Evolutionary conservation across 2,797 vertebrate genomes (phyloP), one percentile per base, ranked within the genome.

Genomic region (Uromys caudimaculatus): DNA sequence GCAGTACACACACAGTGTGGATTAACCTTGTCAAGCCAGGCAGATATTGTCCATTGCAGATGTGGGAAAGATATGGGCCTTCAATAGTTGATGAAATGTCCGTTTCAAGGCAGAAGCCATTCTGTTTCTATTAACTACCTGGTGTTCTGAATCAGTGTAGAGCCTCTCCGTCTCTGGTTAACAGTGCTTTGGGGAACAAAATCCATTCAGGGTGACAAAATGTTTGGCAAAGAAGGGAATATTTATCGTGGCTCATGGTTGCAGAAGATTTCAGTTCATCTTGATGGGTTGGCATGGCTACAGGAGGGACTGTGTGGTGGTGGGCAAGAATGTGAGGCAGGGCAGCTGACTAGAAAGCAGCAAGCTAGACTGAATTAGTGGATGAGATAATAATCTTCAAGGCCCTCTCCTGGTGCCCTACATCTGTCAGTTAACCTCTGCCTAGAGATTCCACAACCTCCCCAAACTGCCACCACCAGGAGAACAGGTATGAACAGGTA

Each of bases 21-120:
- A 0, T 24, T 0, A 17, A 11, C 54, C 69, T 2, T 0, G 32
- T 52, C 29, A 21, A 21, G 54, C 14, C 9, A 10, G 69, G 32
- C 23, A 62, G 19, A 47, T 10, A 21, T 4, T 76, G 32, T 14
- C 14, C 35, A 23, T 6, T 8, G 56, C 62, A 2, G 67, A 73
- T 12, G 1, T 29, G 50, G 14, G 2, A 9, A 41, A 47, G 44
- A 44, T 4, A 6, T 3, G 8, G 0, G 10, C 12, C 21, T 64
- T 62, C 3, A 14, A 10, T 2, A 19, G 38, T 19, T 38, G 27
- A 23, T 4, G 19, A 79, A 92, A 76, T 7, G 9, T 13, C 23
- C 27, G 29, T 64, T 77, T 35, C 32, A 35, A 21, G 50, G 29
- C 7, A 50, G 24, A 16, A 47, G 47, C 56, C 32, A 10, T 23